phyloP scores from a whole-genome alignment of 2,797 vertebrate genomes.

The Rousettus madagascariensis region DNA sequence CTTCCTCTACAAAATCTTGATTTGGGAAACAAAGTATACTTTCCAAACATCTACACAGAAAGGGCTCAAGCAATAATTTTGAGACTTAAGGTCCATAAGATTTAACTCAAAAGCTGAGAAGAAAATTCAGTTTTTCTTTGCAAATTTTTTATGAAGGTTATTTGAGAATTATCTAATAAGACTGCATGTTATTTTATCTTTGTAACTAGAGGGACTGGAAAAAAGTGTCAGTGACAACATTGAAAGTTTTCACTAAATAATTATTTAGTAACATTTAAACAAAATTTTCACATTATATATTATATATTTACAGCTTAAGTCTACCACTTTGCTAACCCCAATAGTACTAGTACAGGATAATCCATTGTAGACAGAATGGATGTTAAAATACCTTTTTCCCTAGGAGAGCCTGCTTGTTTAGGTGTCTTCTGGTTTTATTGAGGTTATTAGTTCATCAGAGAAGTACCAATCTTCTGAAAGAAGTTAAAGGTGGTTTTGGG shows the following conservation, averaged over 20 bases:
- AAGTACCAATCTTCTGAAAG: not conserved
- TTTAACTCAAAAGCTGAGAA: not conserved
- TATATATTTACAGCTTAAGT: not conserved
- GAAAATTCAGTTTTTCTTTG: slow-evolving; percentile 4
- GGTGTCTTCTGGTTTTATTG: not conserved
- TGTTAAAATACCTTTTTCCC: not conserved
- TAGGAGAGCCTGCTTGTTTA: not conserved
- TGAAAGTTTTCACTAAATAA: not conserved
- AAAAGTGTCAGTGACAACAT: not conserved
- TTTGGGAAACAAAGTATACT: not conserved
- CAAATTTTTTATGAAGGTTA: slow-evolving; percentile 15
- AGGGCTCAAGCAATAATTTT: not conserved
- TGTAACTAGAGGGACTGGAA: not conserved
- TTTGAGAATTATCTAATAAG: not conserved
- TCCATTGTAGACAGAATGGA: not conserved
- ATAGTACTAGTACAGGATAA: not conserved
- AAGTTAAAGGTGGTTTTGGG: not conserved
- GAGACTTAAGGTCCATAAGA: not conserved
- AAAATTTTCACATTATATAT: not conserved
- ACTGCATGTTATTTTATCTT: not conserved
- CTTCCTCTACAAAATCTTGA: not conserved
- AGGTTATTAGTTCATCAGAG: not conserved
- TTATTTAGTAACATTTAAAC: not conserved
- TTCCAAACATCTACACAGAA: not conserved
- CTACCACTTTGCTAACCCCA: not conserved